Base-by-base conservation (phyloP, 2,797 vertebrate genomes). In the Synaphobranchus kaupii region DNA sequence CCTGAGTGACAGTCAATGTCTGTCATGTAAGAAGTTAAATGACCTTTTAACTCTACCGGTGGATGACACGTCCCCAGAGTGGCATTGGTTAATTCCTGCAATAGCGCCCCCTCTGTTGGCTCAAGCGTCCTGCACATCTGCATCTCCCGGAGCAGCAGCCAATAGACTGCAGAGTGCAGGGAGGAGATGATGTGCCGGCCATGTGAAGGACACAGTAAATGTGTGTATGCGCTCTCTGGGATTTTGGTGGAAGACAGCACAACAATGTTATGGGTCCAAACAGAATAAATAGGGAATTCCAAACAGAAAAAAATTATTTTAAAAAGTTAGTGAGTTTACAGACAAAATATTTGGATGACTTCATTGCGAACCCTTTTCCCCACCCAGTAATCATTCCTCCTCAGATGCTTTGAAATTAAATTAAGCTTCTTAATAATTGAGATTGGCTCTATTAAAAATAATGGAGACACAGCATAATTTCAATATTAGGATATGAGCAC, bases 401-500 rank as follows among this genome's bases (percentile, higher is more conserved):
- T 34, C 25, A 17, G 54, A 63, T 48, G 84, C 87, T 44, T 66
- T 84, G 44, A 82, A 80, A 83, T 88, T 85, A 85, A 88, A 66
- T 68, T 5, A 48, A 81, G 56, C 39, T 80, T 12, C 71, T 82
- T 88, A 88, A 80, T 88, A 68, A 88, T 83, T 85, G 47, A 82
- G 47, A 52, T 28, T 50, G 60, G 58, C 76, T 66, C 71, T 71
- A 44, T 60, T 52, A 52, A 81, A 48, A 82, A 85, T 68, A 85
- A 85, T 44, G 71, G 73, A 5, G 85, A 58, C 28, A 3, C 47
- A 71, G 31, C 20, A n/a, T 44, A 15, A 82, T 85, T 88, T 54
- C 52, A 88, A 85, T 68, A 83, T 83, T 85, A 83, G 84, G 47
- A 85, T 85, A 82, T 56, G 44, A 88, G 85, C 50, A 71, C 44